Conservation (phyloP, 2,113 vertebrate species). For the Ictalurus punctatus region DNA sequence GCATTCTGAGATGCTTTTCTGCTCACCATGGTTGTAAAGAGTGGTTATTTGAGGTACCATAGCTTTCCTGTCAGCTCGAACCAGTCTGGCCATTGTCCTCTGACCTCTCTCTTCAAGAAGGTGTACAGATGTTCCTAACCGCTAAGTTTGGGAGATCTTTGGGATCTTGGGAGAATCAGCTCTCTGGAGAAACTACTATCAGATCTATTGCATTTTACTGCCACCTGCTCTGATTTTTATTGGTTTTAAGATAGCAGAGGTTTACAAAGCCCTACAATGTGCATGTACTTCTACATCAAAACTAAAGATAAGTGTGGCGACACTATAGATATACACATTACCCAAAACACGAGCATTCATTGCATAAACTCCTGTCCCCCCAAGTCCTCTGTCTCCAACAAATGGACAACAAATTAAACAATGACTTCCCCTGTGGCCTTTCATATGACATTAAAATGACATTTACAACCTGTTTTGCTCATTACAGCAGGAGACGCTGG, state of each 20-base stretch:
- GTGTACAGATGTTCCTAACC: not conserved
- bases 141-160: not conserved
- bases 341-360: not conserved
- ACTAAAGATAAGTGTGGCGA: not conserved
- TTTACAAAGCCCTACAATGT: not conserved
- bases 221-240: not conserved
- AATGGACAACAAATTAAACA: conserved; percentile 33
- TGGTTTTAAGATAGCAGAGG: not conserved
- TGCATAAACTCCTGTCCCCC: conserved; percentile 11
- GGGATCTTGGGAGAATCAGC: not conserved
- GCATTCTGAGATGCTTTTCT: not conserved
- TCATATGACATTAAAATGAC: conserved; percentile 41
- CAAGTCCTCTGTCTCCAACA: not conserved
- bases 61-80: not conserved
- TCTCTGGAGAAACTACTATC: not conserved
- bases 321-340: not conserved
- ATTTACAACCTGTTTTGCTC: conserved; percentile 21
- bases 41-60: not conserved
- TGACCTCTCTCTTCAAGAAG: not conserved
- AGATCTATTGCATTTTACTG: not conserved
- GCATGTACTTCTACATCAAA: not conserved
- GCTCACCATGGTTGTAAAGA: not conserved
- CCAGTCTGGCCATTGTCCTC: not conserved
- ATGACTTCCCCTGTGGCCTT: not conserved
- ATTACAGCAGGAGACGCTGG: conserved; percentile 19